Percentiles rank a stretch among this genome's conserved stretches.
phyloP scores from a whole-genome alignment of 2,797 vertebrate species.

The Clarias platycephalus region DNA sequence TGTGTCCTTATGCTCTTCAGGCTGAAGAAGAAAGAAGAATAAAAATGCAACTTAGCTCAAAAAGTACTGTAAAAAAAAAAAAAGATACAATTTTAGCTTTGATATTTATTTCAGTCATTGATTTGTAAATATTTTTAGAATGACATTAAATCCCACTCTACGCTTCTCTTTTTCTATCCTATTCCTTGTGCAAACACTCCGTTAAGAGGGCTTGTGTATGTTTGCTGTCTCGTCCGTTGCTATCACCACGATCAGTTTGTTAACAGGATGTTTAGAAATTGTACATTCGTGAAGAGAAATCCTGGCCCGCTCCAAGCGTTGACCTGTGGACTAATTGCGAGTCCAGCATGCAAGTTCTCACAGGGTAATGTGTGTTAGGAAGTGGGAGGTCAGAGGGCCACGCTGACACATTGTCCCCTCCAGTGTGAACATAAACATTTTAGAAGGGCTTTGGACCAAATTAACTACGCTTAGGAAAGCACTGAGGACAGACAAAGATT shows the following conservation, averaged over 20 bases:
- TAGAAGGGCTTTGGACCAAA: conserved; percentile 82
- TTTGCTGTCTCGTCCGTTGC: conserved; percentile 54
- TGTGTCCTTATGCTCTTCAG: not conserved
- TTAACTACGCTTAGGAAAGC: conserved; percentile 68
- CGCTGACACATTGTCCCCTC: conserved; percentile 78
- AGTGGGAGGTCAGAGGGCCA: conserved; percentile 77
- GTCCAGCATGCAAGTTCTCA: conserved; percentile 80
- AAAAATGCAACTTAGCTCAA: not conserved
- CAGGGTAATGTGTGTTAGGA: conserved; percentile 76
- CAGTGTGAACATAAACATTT: conserved; percentile 85
- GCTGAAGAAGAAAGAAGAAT: not conserved
- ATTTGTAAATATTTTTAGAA: conserved; percentile 35
- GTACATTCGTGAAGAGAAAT: conserved; percentile 76
- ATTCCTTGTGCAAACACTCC: conserved; percentile 33
- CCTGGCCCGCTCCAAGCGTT: conserved; percentile 71
- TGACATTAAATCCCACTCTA: conserved; percentile 22
- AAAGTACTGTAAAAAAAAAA: not conserved
- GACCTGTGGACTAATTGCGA: conserved; percentile 79
- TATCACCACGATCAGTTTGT: conserved; percentile 73
- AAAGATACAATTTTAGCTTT: not conserved
- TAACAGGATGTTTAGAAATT: conserved; percentile 80
- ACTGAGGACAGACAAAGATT: conserved; percentile 51
- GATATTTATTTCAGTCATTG: not conserved
- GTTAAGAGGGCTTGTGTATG: conserved; percentile 41
- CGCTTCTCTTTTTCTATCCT: conserved; percentile 3